A percentile compares a stretch with the other conserved stretches of the same genome.
Evolutionary conservation across 2,113 vertebrate genomes (phyloP).

Genomic region (Oceanites oceanicus): DNA sequence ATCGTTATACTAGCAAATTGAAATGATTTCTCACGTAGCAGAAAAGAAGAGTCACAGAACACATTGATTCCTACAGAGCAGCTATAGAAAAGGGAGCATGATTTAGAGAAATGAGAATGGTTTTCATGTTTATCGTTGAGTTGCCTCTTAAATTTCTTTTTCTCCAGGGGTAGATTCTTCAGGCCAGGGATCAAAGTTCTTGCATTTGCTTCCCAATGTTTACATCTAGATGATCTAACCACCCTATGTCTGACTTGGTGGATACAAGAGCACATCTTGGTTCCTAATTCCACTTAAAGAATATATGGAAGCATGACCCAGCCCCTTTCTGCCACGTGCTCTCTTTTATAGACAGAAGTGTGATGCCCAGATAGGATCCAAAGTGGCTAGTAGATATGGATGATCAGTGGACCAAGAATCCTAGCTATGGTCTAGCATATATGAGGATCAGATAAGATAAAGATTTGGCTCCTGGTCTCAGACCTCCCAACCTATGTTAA

Average conservation of each 20-base stretch:
- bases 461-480: background rate
- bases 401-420: background rate
- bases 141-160: background rate
- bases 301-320: background rate
- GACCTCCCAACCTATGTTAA: background rate
- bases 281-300: background rate
- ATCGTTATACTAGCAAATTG: background rate
- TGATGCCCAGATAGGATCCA: background rate
- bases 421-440: background rate
- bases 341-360: background rate
- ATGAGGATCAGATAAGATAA: background rate
- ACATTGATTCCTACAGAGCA: background rate
- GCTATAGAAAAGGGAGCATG: background rate
- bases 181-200: background rate
- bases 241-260: background rate
- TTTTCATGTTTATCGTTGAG: background rate
- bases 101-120: background rate
- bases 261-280: background rate
- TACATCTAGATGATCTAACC: background rate
- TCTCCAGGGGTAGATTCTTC: background rate
- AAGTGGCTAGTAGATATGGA: background rate
- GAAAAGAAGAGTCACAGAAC: background rate
- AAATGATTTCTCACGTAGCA: background rate
- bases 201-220: background rate
- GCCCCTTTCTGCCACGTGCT: background rate